Evolutionary conservation across 2,888 invertebrate genomes (phyloP), one percentile per base, ranked within the genome.

Genomic region (Eurytoma adleriae): DNA sequence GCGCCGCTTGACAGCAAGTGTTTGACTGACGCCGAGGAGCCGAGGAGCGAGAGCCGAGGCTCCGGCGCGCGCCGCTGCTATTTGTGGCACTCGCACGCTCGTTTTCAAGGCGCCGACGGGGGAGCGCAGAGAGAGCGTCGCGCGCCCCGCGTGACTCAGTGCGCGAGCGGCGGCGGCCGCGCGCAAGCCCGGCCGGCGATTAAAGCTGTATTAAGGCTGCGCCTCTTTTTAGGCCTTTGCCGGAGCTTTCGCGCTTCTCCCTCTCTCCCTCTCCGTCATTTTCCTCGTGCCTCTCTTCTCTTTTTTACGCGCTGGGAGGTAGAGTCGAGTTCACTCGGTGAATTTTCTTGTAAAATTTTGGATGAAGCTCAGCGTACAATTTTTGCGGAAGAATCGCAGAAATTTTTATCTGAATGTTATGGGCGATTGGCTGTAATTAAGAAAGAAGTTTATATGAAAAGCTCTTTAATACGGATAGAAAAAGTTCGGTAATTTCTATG

Each of bases 11-110:
- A 88, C 88, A 89, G 88, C 85, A 83, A 87, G 86, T 86, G 88
- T 89, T 90, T 88, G 86, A 90, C 90, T 90, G 90, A 88, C 87
- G 54, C 54, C n/a, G n/a, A 3, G n/a, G 14, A 54, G 54, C n/a
- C 50, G 10, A 50, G 50, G 54, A n/a, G 54, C 54, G 54, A 40
- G 40, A 64, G 73, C n/a, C 57, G 40, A 10, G 40, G 40, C 10
- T 10, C 10, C 40, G 40, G 40, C 40, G 78, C 52, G 52, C 62
- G 67, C 54, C 30, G 54, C 62, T 40, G 40, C 40, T 40, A 40
- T 20, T 61, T 59, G 76, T 70, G 56, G 40, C 18, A 27, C 24
- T 59, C 52, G 18, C 59, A 14, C 30, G 13, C 57, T 57, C 61
- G 61, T 61, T 78, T 78, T 78, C 78, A 78, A 78, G 78, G 78